Base-by-base conservation (phyloP, 2,797 vertebrate species). In the Pipistrellus kuhlii region DNA sequence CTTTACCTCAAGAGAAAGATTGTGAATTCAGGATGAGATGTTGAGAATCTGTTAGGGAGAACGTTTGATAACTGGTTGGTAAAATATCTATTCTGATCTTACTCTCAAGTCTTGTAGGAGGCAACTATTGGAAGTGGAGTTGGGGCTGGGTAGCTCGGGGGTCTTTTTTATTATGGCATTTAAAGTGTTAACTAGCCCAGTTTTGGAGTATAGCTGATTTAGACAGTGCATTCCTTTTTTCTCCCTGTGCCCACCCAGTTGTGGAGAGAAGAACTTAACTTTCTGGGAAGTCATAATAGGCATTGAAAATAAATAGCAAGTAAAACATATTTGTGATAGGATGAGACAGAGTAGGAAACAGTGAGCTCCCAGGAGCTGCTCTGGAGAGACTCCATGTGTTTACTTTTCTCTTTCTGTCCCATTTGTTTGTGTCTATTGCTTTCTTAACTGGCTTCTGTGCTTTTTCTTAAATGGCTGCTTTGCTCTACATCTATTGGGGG, bases 181-280 rank as follows among this genome's bases (percentile, higher is more conserved):
- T 84, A 5, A 64, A 85, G 93, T 14, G 77, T 73, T 88, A 14
- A 53, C 38, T 76, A 18, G 38, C 55, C 78, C 35, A 30, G 25
- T 90, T 93, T 92, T 77, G 86, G 92, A 80, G 57, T 92, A 53
- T 66, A 72, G 12, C 14, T 69, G 64, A 59, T 76, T 93, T 90
- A 68, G 46, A 35, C 72, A 88, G 38, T 84, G 35, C 30, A 85
- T 90, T 72, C 15, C 13, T 3, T 73, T 85, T 75, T 75, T 85
- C 7, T 80, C 4, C 21, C 32, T 68, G 35, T 85, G 12, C 35
- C n/a, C 62, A 44, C 20, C 57, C 35, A 15, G 10, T 75, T 94
- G 30, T 75, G 44, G 44, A 62, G 41, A 88, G 64, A 68, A 68
- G 55, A 88, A 71, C 21, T 69, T 41, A n/a, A n/a, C 12, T 78